Percentiles rank a stretch among this genome's conserved stretches.
phyloP scores from a whole-genome alignment of 2,797 vertebrate species.

The Molossus molossus region DNA sequence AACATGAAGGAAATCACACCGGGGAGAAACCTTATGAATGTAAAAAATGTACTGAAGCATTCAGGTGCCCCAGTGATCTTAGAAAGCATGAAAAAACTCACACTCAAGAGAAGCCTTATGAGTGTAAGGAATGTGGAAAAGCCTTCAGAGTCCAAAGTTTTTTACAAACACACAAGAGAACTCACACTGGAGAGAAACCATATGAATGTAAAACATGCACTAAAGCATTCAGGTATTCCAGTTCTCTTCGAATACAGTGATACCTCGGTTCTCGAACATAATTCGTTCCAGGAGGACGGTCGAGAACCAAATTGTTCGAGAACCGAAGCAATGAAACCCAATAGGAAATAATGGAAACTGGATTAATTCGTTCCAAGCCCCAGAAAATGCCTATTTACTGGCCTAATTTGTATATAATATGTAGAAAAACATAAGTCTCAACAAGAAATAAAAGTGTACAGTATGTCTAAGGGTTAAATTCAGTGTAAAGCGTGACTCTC shows the following conservation, averaged over 20 bases:
- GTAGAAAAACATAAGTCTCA: no score
- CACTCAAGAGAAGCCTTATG: neutral
- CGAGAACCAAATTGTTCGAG: no score
- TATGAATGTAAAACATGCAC: conserved; percentile 49
- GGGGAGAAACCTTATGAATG: conserved; percentile 61
- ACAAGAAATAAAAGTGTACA: no score
- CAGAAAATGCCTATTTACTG: no score
- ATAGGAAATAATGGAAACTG: no score
- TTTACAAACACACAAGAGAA: conserved; percentile 28
- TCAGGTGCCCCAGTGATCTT: neutral
- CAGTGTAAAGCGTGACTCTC: no score
- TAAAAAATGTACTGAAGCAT: conserved; percentile 42
- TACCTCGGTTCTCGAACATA: no score
- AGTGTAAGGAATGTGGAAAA: neutral
- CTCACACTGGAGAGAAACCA: conserved; percentile 64
- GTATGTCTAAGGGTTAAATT: no score
- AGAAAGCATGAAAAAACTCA: conserved; percentile 18
- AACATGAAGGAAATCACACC: conserved; percentile 31
- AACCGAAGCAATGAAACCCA: no score
- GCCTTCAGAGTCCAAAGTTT: neutral
- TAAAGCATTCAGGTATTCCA: conserved; percentile 17
- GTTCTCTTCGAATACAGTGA: conserved; percentile 46
- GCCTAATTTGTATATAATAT: no score
- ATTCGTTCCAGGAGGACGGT: no score
- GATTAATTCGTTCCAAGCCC: no score